Evolutionary conservation across 1,140 invertebrate genomes (phyloP).

Genomic region (Brachystomella parvula): DNA sequence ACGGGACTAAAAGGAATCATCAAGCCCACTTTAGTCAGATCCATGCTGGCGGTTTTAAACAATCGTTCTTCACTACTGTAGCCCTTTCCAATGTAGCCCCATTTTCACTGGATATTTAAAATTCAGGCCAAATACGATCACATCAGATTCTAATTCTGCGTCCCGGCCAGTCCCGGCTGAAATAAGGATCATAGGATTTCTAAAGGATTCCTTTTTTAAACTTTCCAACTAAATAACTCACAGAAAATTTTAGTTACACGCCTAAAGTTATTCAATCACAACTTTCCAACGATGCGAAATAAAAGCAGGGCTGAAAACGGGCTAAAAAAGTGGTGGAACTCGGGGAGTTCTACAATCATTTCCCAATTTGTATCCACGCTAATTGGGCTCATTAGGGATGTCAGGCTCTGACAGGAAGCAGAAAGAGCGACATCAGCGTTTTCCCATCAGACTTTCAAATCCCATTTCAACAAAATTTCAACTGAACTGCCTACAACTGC

Average conservation of each 20-base stretch:
- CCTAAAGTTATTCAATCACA: too few relatives aligned
- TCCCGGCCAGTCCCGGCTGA: not conserved
- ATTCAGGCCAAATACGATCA: too few relatives aligned
- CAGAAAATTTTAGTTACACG: too few relatives aligned
- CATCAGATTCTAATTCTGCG: too few relatives aligned
- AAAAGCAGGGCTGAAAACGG: not conserved
- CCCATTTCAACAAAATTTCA: not conserved
- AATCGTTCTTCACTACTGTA: too few relatives aligned
- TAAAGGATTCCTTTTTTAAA: not conserved
- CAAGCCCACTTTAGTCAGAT: too few relatives aligned
- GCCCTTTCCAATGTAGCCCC: too few relatives aligned
- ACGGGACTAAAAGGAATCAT: too few relatives aligned
- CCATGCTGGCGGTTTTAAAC: too few relatives aligned
- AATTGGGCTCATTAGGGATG: constrained; percentile 6
- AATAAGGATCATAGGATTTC: not conserved
- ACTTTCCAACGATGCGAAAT: too few relatives aligned
- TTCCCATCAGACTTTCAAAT: not conserved
- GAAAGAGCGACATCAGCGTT: not conserved
- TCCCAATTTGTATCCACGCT: not conserved
- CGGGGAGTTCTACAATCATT: not conserved
- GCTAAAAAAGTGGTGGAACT: not conserved
- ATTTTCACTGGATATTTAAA: too few relatives aligned
- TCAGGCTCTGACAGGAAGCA: not conserved
- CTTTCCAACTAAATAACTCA: not conserved
- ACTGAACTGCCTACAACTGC: too few relatives aligned